These are phyloP conservation scores for Pyrgus malvae DNA, from an alignment of 2,888 invertebrate genomes.

Conservation along the genomic window DNA sequence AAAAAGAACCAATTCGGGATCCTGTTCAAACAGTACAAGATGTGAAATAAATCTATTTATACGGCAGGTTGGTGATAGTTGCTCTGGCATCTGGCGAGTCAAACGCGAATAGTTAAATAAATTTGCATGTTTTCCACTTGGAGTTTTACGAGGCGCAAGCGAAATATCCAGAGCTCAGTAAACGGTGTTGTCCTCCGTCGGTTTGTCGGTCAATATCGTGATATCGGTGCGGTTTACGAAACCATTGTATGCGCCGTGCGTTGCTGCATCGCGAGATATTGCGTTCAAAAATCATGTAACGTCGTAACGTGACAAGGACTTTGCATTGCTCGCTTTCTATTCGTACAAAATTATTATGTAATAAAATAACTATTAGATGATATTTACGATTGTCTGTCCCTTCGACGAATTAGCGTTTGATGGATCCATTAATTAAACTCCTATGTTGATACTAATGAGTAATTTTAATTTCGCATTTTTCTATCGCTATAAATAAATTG, in stretches of 20 bases:
- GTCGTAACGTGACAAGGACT: slow-evolving; percentile 20
- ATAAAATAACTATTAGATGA: too few species aligned
- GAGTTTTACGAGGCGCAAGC: slow-evolving; percentile 43
- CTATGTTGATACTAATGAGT: too few species aligned
- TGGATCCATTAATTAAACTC: too few species aligned
- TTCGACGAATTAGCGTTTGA: too few species aligned
- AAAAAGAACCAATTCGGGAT: too few species aligned
- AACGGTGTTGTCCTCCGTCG: slow-evolving; percentile 59
- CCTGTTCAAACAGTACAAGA: too few species aligned
- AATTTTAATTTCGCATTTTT: too few species aligned
- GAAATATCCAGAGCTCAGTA: slow-evolving; percentile 45
- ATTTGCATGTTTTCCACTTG: slow-evolving; percentile 11
- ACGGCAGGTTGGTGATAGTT: slow-evolving; percentile 12
- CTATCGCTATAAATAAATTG: too few species aligned
- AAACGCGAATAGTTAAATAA: slow-evolving; percentile 7
- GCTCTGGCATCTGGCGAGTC: slow-evolving; percentile 7
- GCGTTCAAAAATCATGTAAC: slow-evolving; percentile 18
- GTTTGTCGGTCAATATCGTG: slow-evolving; percentile 70
- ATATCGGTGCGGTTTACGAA: slow-evolving; percentile 58
- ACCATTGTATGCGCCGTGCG: slow-evolving; percentile 35
- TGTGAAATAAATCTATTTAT: too few species aligned
- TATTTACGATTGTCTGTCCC: too few species aligned
- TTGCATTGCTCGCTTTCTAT: slow-evolving; percentile 34
- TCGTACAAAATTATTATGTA: slow-evolving; percentile 37
- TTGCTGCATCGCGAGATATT: slow-evolving; percentile 16